phyloP scores from a whole-genome alignment of 64 coral and sea anemone genomes.

The Montipora capricornis region DNA sequence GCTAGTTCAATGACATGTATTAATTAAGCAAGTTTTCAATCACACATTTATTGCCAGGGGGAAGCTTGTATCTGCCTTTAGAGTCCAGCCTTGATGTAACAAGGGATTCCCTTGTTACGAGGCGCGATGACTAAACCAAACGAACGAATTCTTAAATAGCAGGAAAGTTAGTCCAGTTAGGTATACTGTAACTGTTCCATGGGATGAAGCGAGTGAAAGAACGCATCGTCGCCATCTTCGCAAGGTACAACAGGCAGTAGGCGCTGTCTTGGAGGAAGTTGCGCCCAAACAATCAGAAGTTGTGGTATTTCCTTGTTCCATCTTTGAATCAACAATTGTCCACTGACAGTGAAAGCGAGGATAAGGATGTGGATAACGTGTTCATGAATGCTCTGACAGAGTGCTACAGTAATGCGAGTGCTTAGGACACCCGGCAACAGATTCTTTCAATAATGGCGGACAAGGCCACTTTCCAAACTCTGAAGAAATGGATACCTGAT shows the following conservation, averaged over 20 bases:
- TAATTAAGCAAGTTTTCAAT: no score
- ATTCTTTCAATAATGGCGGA: slow-evolving; percentile 74
- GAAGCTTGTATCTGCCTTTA: no score
- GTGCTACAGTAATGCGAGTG: slow-evolving; percentile 59
- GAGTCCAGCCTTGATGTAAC: no score
- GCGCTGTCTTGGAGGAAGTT: slow-evolving; percentile 75
- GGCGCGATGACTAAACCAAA: no score
- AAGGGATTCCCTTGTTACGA: no score
- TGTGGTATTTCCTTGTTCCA: slow-evolving; percentile 64
- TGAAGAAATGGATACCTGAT: slow-evolving; percentile 16
- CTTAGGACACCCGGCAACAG: slow-evolving; percentile 52
- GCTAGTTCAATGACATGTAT: no score
- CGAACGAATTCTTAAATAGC: slow-evolving; percentile 38
- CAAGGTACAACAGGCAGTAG: slow-evolving; percentile 75
- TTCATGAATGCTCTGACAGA: slow-evolving; percentile 71
- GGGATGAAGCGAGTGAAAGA: slow-evolving; percentile 61
- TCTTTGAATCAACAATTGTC: slow-evolving; percentile 36
- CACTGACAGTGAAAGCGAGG: slow-evolving; percentile 6
- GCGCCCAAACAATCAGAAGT: slow-evolving; percentile 52
- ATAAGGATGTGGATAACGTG: slow-evolving; percentile 45
- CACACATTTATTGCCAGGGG: no score
- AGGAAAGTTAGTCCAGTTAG: slow-evolving; percentile 83
- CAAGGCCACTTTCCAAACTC: slow-evolving; percentile 27
- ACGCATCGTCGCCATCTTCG: slow-evolving; percentile 69
- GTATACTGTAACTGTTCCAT: slow-evolving; percentile 46